Conservation (phyloP, 1,140 invertebrate species). For the Leptestheria dahalacensis region DNA sequence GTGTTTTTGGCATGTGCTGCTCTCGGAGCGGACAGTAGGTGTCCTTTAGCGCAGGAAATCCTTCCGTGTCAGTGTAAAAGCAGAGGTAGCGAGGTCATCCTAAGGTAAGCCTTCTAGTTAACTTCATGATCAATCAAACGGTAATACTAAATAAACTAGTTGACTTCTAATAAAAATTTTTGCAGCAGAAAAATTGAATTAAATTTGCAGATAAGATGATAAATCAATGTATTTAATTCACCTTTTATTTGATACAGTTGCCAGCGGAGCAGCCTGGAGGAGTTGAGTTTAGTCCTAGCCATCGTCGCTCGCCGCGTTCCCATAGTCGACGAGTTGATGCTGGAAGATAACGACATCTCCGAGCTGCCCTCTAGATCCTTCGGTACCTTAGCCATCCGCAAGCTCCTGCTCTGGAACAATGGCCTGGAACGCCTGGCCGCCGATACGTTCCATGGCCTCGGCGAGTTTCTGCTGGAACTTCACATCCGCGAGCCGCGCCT, state of each 20-base stretch:
- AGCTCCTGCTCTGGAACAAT: constrained; percentile 67
- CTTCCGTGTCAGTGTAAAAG: constrained; percentile 48
- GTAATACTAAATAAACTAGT: too few relatives aligned
- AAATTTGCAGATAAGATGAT: too few relatives aligned
- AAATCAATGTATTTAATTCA: too few relatives aligned
- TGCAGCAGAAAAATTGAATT: too few relatives aligned
- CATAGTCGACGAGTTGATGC: constrained; percentile 18
- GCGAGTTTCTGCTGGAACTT: constrained; percentile 58
- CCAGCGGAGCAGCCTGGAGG: constrained; percentile 2
- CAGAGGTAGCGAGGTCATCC: constrained; percentile 45
- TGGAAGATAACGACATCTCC: constrained; percentile 22
- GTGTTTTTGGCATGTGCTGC: neutral
- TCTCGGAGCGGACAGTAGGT: constrained; percentile 21
- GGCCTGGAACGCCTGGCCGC: constrained; percentile 60
- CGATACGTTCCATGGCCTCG: constrained; percentile 55
- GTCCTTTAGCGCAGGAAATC: constrained; percentile 44
- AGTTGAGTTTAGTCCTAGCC: constrained; percentile 6
- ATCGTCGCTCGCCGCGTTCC: constrained; percentile 6
- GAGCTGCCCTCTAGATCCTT: constrained; percentile 16
- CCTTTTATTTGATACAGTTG: neutral
- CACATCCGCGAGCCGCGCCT: constrained; percentile 68
- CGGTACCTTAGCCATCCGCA: constrained; percentile 20
- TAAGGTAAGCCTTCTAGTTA: constrained; percentile 37
- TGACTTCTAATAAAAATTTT: too few relatives aligned
- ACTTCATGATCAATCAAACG: neutral